Base-by-base conservation (phyloP, 2,113 vertebrate genomes). In the Benthochromis sp. region DNA sequence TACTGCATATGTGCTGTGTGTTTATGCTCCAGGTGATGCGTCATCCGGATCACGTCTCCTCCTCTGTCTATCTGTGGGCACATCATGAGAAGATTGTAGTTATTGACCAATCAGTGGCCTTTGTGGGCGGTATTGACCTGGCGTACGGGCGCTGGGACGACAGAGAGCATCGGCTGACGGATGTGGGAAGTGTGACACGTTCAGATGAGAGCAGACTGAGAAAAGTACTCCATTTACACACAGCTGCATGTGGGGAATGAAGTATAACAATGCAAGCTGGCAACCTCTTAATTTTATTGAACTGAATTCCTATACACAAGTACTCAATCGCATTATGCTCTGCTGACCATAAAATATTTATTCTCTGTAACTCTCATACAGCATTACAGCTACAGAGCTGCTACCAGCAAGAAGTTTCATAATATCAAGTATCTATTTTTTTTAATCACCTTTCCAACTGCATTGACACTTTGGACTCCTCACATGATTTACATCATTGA, bases 101-200 rank as follows among this genome's bases (percentile, higher is more conserved):
- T 0, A 90, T 99, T 0, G 98, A 99, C 94, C 98, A 99, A 85
- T 98, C 97, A 0, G 96, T 98, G 84, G 98, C 98, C 0, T 99
- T 99, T 5, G 97, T 99, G 84, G 98, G 98, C 0, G 98, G 98
- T 78, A 99, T 99, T 0, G 98, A 99, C 95, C 90, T 99, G 95
- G 98, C 98, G 0, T 99, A 99, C 0, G 98, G 98, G n/a, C 96
- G 98, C 66, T 99, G 98, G 98, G 98, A 99, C 6, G 98, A 99
- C 76, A 81, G 96, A 0, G 97, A 99, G 69, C 98, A 99, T 84
- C 96, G 98, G 13, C 96, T 99, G 91, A 99, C 98, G 0, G 98
- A 99, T 0, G 97, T 99, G 59, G 98, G 98, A 91, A 99, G 98
- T 0, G 98, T 98, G 79, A 98, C 98, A 2, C 96, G 97, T 3